phyloP scores from a whole-genome alignment of 2,113 vertebrate genomes.

The Pseudopodoces humilis region DNA sequence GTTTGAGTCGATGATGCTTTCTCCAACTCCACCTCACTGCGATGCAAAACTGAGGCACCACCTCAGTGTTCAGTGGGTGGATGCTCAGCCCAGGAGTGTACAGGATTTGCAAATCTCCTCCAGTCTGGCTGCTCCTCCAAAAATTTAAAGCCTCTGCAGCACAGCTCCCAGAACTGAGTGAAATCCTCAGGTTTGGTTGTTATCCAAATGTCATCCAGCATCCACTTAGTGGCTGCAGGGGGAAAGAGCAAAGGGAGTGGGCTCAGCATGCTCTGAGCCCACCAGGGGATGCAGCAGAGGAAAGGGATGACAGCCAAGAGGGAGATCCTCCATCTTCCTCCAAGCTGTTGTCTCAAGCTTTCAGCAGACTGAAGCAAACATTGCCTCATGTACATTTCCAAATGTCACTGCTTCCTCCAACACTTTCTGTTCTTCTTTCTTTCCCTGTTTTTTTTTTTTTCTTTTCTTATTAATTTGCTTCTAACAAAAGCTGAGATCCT shows the following conservation, averaged over 20 bases:
- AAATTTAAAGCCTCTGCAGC: neutral
- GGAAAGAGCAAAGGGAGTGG: neutral
- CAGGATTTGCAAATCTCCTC: neutral
- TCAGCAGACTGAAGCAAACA: neutral
- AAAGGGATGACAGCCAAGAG: neutral
- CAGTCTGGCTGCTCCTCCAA: neutral
- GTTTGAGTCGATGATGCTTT: neutral
- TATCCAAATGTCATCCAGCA: neutral
- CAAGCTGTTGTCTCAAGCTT: constrained; percentile 5
- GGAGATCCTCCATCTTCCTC: neutral
- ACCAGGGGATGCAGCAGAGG: neutral
- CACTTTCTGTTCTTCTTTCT: neutral
- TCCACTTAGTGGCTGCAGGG: neutral
- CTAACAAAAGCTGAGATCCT: neutral
- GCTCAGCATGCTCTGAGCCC: neutral
- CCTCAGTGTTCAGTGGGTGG: neutral
- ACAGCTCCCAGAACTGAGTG: neutral
- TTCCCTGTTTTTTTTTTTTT: accelerated
- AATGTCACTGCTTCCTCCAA: neutral
- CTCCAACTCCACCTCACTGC: neutral
- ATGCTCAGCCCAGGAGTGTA: neutral
- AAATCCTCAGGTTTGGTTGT: neutral
- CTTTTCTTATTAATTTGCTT: neutral
- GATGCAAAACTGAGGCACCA: neutral
- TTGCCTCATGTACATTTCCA: neutral